These are phyloP conservation scores for Drosophila pullipes DNA, from an alignment of 2,888 invertebrate species.

Conservation along the genomic window DNA sequence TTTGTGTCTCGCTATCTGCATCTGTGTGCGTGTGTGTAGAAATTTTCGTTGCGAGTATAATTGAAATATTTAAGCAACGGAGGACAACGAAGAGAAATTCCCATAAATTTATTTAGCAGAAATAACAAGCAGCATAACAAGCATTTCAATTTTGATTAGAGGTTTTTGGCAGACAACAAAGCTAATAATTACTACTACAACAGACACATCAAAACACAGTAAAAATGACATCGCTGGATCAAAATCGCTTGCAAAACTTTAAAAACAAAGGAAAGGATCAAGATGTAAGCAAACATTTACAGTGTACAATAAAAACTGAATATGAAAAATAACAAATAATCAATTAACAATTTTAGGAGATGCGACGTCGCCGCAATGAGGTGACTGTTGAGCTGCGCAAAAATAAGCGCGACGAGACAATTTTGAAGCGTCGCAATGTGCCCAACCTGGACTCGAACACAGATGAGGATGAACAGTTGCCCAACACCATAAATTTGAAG, in stretches of 20 bases:
- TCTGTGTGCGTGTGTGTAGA: slow-evolving; percentile 32
- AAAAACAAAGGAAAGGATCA: slow-evolving; percentile 99
- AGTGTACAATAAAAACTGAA: background rate
- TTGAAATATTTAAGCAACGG: slow-evolving; percentile 52
- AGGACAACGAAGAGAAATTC: slow-evolving; percentile 34
- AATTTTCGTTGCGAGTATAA: slow-evolving; percentile 50
- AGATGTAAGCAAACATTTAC: slow-evolving; percentile 91
- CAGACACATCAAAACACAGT: slow-evolving; percentile 33
- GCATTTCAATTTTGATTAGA: slow-evolving; percentile 43
- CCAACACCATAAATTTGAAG: slow-evolving; percentile 90
- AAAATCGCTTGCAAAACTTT: slow-evolving; percentile 94
- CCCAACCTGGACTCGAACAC: slow-evolving; percentile 92
- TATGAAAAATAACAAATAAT: background rate
- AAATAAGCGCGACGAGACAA: slow-evolving; percentile 98
- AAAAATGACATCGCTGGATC: slow-evolving; percentile 83
- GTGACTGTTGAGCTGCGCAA: slow-evolving; percentile 98
- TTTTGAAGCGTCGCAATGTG: slow-evolving; percentile 98
- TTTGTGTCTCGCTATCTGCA: slow-evolving; percentile 40
- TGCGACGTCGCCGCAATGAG: slow-evolving; percentile 98
- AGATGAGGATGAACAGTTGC: slow-evolving; percentile 92
- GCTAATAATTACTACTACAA: background rate
- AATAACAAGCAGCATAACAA: slow-evolving; percentile 22
- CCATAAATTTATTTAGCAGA: slow-evolving; percentile 19
- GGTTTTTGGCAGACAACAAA: slow-evolving; percentile 31
- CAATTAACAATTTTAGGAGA: slow-evolving; percentile 88